Conservation (phyloP, 2,113 vertebrate genomes). For the Todiramphus chloris region DNA sequence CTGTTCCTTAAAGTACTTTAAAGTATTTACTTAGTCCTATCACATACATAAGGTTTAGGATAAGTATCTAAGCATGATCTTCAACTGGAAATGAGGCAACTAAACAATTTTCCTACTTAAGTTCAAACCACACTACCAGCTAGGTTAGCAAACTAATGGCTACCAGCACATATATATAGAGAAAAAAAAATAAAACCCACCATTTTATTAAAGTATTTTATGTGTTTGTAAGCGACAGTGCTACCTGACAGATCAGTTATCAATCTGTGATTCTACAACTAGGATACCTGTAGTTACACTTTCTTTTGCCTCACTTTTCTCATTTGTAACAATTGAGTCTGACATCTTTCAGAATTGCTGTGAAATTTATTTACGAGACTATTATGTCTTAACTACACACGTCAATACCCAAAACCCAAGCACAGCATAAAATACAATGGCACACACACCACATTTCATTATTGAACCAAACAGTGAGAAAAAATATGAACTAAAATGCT, state of each 20-base stretch:
- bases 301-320: background rate
- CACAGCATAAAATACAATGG: background rate
- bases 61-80: background rate
- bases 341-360: background rate
- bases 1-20: background rate
- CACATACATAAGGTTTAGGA: accelerated
- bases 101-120: background rate
- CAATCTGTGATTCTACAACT: background rate
- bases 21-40: background rate
- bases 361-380: background rate
- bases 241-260: background rate
- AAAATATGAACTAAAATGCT: background rate
- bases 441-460: background rate
- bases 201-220: background rate
- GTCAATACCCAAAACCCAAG: background rate
- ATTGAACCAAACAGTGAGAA: background rate
- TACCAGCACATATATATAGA: background rate
- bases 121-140: background rate
- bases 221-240: background rate
- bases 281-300: background rate
- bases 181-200: background rate
- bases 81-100: background rate
- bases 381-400: background rate
- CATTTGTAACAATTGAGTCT: background rate
- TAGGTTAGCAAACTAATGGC: background rate